Percentiles rank a stretch among this genome's conserved stretches.
These are phyloP conservation scores for Heliconius hortense DNA, from an alignment of 2,888 invertebrate species.

Conservation along the genomic window DNA sequence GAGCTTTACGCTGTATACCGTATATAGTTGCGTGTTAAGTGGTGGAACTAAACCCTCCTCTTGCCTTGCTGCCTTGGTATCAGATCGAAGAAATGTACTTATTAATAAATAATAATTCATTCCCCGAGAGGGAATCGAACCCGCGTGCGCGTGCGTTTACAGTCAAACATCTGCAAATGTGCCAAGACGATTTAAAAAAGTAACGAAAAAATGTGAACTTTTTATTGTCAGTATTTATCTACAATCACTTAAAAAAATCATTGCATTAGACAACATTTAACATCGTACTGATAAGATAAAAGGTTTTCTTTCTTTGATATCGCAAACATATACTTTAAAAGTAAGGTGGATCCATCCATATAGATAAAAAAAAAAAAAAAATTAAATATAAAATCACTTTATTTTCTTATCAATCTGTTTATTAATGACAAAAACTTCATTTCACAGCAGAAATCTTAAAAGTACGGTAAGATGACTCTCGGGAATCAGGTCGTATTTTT, in stretches of 20 bases:
- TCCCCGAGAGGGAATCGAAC: background rate
- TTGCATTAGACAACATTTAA: conserved; percentile 8
- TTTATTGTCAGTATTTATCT: background rate
- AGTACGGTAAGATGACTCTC: background rate
- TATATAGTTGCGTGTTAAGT: background rate
- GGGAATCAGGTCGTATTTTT: background rate
- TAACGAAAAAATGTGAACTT: background rate
- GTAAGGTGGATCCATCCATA: background rate
- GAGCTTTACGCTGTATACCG: too few relatives aligned
- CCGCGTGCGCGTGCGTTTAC: background rate
- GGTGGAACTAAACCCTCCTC: background rate
- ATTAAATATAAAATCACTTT: background rate
- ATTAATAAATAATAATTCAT: background rate
- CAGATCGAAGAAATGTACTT: background rate
- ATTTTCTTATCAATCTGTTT: background rate
- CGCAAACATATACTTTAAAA: background rate
- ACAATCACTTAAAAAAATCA: background rate
- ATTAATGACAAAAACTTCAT: background rate
- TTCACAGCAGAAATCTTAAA: background rate
- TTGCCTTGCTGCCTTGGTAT: background rate
- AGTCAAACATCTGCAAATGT: background rate
- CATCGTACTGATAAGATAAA: background rate
- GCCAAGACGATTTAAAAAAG: background rate
- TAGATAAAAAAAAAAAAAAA: conserved; percentile 1
- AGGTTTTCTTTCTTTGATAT: background rate